A percentile compares a stretch with the other conserved stretches of the same genome.
These are phyloP conservation scores for Capitulum mitella DNA, from an alignment of 2,888 invertebrate genomes.

Conservation along the genomic window DNA sequence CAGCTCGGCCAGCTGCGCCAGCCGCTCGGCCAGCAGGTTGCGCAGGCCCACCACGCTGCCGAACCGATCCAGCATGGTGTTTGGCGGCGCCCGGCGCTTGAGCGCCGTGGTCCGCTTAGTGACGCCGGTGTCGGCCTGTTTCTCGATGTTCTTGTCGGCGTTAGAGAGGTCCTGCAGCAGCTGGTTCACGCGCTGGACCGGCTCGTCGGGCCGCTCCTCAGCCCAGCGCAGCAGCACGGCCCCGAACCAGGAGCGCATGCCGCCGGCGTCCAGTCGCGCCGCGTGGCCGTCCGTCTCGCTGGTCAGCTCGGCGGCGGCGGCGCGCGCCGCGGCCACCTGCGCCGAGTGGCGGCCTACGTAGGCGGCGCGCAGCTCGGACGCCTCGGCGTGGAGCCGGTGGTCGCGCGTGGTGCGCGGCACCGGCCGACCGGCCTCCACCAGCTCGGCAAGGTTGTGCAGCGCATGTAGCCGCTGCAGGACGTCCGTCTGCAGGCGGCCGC, in stretches of 20 bases:
- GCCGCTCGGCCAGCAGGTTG: conserved; percentile 42
- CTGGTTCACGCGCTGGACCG: neutral
- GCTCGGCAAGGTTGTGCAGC: conserved; percentile 56
- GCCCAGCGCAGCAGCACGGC: neutral
- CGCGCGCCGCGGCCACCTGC: neutral
- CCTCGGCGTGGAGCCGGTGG: conserved; percentile 47
- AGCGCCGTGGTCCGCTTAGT: conserved; percentile 19
- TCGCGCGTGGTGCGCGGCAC: conserved; percentile 51
- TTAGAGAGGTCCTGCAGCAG: neutral
- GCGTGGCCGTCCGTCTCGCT: conserved; percentile 6
- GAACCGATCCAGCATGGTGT: conserved; percentile 14
- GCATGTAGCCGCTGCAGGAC: conserved; percentile 60
- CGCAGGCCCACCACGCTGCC: conserved; percentile 38
- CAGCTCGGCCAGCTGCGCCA: conserved; percentile 42
- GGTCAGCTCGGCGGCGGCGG: neutral
- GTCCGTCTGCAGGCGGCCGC: conserved; percentile 52
- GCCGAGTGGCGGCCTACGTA: conserved; percentile 33
- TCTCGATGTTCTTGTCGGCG: neutral
- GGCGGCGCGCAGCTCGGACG: conserved; percentile 40
- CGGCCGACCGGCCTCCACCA: conserved; percentile 43
- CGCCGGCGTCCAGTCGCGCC: neutral
- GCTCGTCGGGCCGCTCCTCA: neutral
- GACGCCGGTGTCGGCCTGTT: neutral
- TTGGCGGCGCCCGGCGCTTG: neutral
- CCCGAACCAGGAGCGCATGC: neutral